Conservation (phyloP, 1,140 invertebrate genomes). For the Diachasmimorpha longicaudata region DNA sequence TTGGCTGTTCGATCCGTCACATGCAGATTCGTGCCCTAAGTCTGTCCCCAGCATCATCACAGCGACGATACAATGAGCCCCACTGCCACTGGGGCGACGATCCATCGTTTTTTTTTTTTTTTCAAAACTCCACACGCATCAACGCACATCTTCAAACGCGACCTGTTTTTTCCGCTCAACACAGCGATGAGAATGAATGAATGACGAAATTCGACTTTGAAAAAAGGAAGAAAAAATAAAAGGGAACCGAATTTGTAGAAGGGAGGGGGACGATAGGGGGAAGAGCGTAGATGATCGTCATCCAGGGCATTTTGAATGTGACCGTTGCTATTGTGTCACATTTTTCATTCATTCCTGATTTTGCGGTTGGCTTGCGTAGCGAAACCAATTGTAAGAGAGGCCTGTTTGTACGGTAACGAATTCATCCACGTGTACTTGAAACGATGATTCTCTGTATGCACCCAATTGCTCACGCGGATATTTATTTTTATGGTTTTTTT, state of each 20-base stretch:
- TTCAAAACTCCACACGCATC: constrained; percentile 50
- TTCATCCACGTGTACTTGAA: not conserved
- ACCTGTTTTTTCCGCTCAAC: constrained; percentile 41
- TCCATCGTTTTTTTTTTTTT: constrained; percentile 2
- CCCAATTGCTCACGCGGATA: not conserved
- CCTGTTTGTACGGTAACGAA: not conserved
- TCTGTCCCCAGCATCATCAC: constrained; percentile 10
- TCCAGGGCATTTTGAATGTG: constrained; percentile 5
- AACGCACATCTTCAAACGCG: constrained; percentile 55
- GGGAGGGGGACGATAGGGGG: not conserved
- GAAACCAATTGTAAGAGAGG: constrained; percentile 38
- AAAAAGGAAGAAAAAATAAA: not conserved
- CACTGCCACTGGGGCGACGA: not conserved
- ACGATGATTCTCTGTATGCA: not conserved
- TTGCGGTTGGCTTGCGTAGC: constrained; percentile 61
- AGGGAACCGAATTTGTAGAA: not conserved
- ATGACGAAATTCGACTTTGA: constrained; percentile 8
- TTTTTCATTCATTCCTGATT: constrained; percentile 59
- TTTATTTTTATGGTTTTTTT: not conserved
- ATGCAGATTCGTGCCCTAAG: constrained; percentile 49
- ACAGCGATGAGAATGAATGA: constrained; percentile 25
- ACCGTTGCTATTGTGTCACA: constrained; percentile 57
- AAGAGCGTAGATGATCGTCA: not conserved
- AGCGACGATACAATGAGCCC: constrained; percentile 35
- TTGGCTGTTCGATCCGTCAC: constrained; percentile 46